These are phyloP conservation scores for Myotis myotis DNA, from an alignment of 2,797 vertebrate species.

Conservation along the genomic window DNA sequence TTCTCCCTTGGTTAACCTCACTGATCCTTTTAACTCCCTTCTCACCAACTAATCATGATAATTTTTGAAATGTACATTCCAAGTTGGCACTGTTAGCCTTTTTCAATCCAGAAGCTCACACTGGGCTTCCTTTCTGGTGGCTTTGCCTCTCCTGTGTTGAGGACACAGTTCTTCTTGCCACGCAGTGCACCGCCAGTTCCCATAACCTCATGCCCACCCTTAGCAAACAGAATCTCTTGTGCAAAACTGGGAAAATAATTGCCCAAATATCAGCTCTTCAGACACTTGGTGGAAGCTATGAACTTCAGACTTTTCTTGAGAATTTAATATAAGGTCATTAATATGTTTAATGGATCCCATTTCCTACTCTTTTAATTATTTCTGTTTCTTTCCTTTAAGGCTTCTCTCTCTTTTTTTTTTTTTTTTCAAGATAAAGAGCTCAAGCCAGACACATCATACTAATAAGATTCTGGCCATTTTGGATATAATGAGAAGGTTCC, in stretches of 20 bases:
- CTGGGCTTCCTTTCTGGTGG: background rate
- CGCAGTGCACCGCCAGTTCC: background rate
- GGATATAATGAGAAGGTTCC: background rate
- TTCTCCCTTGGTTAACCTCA: background rate
- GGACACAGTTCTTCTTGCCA: background rate
- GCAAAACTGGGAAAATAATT: background rate
- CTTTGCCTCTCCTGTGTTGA: background rate
- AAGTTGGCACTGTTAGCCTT: background rate
- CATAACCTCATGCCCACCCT: background rate
- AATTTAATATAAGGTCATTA: constrained; percentile 27
- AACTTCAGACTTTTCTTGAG: background rate
- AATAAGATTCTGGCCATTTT: constrained; percentile 40
- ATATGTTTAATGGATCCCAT: constrained; percentile 39
- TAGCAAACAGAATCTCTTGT: background rate
- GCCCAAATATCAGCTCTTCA: background rate
- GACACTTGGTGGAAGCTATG: background rate
- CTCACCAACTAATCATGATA: background rate
- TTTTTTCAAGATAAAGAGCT: constrained; percentile 42
- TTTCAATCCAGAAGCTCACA: background rate
- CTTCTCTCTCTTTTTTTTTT: constrained; percentile 3
- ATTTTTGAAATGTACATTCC: background rate
- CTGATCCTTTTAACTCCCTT: background rate
- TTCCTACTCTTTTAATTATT: constrained; percentile 55
- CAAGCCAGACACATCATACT: constrained; percentile 17
- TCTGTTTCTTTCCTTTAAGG: constrained; percentile 35